Evolutionary conservation across 1,140 invertebrate species (phyloP), one percentile per base, ranked within the genome.

Genomic region (Drosophila equinoxialis): DNA sequence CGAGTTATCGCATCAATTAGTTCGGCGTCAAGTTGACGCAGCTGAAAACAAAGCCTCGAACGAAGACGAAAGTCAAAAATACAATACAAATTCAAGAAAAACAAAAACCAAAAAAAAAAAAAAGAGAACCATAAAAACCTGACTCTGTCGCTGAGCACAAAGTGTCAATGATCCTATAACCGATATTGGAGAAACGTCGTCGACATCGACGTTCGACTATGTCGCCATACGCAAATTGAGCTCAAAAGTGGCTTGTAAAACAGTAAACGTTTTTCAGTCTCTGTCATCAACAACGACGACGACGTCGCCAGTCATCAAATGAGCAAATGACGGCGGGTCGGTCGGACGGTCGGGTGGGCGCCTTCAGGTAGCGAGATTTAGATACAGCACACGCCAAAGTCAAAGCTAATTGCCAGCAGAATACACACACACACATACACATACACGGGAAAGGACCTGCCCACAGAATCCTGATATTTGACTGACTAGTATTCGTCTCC

Each of bases 111-210:
- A 14, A 45, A 14, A 17, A 45, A 14, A 45, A 14, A 17, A 17
- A 17, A 7, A 45, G 2, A 48, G 14, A 51, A 79, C 68, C 79
- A 87, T 87, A 89, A 87, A 83, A 84, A 69, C 64, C 73, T 13
- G 42, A 42, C 23, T 41, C 23, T 14, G 74, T 20, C 66, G 41
- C 41, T 58, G 61, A 41, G 58, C 54, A 72, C 62, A 89, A 89
- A 90, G 84, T 89, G 85, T 90, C 84, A 89, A 89, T 89, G 84
- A 89, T 89, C 84, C 84, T 89, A 89, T 89, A 89, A 89, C 85
- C 85, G 84, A 89, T 89, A 90, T 89, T 90, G 68, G 68, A 81
- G 77, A 75, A 51, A 51, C 45, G 45, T 23, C 71, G 70, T 55
- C 48, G 72, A 30, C 68, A 37, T 14, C 68, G 57, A 35, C 64